Evolutionary conservation across 2,888 invertebrate genomes (phyloP).

Genomic region (Eumerus sabulonum): DNA sequence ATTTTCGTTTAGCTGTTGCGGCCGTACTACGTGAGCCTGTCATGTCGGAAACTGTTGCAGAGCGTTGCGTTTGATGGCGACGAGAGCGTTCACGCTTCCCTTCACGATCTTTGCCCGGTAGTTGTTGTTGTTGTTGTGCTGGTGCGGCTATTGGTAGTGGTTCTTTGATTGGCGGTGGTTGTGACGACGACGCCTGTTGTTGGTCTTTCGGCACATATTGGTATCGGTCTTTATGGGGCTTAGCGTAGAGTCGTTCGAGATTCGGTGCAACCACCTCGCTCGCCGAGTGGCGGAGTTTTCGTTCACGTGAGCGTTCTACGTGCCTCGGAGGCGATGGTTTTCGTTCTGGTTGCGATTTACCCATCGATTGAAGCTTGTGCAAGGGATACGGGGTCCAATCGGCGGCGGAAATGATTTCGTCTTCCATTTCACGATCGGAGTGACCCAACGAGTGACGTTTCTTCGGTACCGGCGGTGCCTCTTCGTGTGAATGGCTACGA

Average conservation of each 20-base stretch:
- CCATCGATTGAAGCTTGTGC: constrained; percentile 76
- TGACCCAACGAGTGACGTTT: constrained; percentile 78
- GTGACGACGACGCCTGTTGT: not conserved
- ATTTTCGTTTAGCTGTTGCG: constrained; percentile 75
- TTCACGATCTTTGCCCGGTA: constrained; percentile 68
- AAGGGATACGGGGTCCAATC: constrained; percentile 79
- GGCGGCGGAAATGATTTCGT: constrained; percentile 71
- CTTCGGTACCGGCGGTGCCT: constrained; percentile 73
- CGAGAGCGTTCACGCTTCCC: constrained; percentile 77
- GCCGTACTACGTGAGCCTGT: constrained; percentile 73
- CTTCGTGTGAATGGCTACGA: constrained; percentile 77
- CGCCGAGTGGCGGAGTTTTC: constrained; percentile 77
- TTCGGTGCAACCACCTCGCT: constrained; percentile 77
- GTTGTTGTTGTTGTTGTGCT: constrained; percentile 53
- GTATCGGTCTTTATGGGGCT: constrained; percentile 77
- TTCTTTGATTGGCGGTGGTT: constrained; percentile 69
- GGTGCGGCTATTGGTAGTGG: constrained; percentile 57
- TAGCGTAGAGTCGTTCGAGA: constrained; percentile 76
- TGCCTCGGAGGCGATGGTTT: constrained; percentile 60
- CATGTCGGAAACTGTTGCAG: constrained; percentile 79
- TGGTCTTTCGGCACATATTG: constrained; percentile 77
- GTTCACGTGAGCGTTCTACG: constrained; percentile 72
- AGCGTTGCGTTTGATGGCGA: constrained; percentile 79
- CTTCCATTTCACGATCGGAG: constrained; percentile 74
- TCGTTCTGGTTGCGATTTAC: constrained; percentile 71